Percentiles rank a stretch among this genome's conserved stretches.
Conservation (phyloP, 92 coral and sea anemone species). For the Phenganax stokvisi region DNA sequence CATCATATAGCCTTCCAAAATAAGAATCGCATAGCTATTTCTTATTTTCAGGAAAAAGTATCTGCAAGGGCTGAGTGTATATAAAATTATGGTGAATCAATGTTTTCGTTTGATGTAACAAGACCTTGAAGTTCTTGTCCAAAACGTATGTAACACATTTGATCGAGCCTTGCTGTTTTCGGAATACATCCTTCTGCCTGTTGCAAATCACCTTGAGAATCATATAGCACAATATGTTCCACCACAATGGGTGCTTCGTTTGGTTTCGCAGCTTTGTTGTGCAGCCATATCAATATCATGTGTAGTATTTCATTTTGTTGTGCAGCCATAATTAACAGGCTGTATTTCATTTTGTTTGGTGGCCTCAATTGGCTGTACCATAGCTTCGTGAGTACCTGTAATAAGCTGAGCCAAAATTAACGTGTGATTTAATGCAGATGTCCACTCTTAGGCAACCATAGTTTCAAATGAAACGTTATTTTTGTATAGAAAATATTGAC, state of each 20-base stretch:
- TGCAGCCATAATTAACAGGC: background rate
- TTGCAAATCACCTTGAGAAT: background rate
- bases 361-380: conserved; percentile 14
- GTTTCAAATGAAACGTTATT: background rate
- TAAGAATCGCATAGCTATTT: background rate
- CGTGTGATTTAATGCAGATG: background rate
- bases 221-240: background rate
- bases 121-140: conserved; percentile 14
- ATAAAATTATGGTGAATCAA: no score
- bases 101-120: background rate
- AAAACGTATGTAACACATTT: background rate
- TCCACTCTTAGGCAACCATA: background rate
- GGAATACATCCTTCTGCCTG: background rate
- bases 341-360: conserved; percentile 9
- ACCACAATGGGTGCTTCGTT: no score
- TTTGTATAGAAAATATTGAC: conserved; percentile 5
- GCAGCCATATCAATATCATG: background rate
- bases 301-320: background rate
- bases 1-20: conserved; percentile 6
- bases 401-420: background rate
- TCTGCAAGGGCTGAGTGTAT: background rate
- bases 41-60: background rate
- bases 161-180: no score
- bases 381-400: background rate
- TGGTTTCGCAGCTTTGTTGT: background rate